Evolutionary conservation across 2,888 invertebrate species (phyloP), one percentile per base, ranked within the genome.

Genomic region (Leucozona laternaria): DNA sequence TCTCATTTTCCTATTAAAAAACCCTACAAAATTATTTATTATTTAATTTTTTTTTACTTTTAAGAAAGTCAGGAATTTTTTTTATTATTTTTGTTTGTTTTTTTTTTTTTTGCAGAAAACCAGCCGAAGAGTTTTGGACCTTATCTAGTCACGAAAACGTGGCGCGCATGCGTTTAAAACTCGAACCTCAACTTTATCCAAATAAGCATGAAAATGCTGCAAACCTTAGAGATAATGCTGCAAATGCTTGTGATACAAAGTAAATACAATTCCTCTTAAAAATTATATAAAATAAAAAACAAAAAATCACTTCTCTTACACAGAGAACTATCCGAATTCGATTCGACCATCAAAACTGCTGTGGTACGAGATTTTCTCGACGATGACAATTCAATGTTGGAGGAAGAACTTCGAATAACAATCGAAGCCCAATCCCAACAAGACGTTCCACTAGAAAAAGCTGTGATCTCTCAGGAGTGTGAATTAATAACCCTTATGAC

Each of bases 141-240:
- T 90, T 95, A 43, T 94, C 95, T 0, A 93, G 93, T 53, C 94
- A 94, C 88, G 95, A 95, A 90, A 95, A 95, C 90, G 93, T 93
- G 58, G 93, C 94, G 0, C 92, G 95, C 45, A 95, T 95, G 95
- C 92, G 95, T 22, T 93, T 95, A 11, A 95, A 95, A 89, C 91
- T 95, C 76, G 93, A 93, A 82, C 94, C 94, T 1, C 94, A 94
- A 89, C 91, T 94, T 57, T 93, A 93, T 89, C 95, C 94, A 88
- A 94, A 94, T 85, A 91, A 91, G 15, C 95, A 95, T 89, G 93
- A 92, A 20, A 94, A 94, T 87, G 95, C 95, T 10, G 94, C 94
- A 79, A 93, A 93, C 84, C 90, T 94, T 48, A 91, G 95, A n/a
- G 95, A 95, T 89, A 95, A 95, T 90, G 92, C 92, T 3, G 90